These are phyloP conservation scores for Lepidurus apus DNA, from an alignment of 1,140 invertebrate genomes.

Conservation along the genomic window DNA sequence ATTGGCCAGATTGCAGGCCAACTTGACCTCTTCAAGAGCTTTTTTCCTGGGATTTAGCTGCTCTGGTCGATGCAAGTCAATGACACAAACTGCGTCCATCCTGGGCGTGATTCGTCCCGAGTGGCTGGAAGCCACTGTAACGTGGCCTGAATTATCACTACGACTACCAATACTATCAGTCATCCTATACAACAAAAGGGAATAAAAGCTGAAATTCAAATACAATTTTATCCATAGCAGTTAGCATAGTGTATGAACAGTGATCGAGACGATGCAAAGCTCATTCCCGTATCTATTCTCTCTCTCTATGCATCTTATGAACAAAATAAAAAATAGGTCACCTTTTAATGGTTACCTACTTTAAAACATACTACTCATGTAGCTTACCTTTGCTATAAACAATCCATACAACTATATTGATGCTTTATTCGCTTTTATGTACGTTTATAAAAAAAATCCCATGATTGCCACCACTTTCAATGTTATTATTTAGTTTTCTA, in stretches of 20 bases:
- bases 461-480: background rate
- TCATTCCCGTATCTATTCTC: no score
- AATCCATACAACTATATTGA: background rate
- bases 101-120: conserved; percentile 41
- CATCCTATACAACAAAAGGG: conserved; percentile 37
- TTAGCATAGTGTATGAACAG: no score
- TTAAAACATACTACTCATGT: no score
- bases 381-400: background rate
- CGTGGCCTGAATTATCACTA: conserved; percentile 62
- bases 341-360: no score
- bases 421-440: background rate
- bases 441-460: background rate
- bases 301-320: no score
- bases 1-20: conserved; percentile 69
- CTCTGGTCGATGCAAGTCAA: conserved; percentile 69
- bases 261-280: no score
- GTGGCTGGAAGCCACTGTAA: conserved; percentile 46
- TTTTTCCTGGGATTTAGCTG: conserved; percentile 66
- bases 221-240: no score
- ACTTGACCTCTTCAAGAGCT: conserved; percentile 75
- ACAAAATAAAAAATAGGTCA: no score
- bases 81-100: conserved; percentile 88
- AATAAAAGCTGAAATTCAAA: no score
- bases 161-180: conserved; percentile 67
- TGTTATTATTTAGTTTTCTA: conserved; percentile 13